These are phyloP conservation scores for Cheracebus regulus DNA, from an alignment of 2,797 vertebrate species.

Conservation along the genomic window DNA sequence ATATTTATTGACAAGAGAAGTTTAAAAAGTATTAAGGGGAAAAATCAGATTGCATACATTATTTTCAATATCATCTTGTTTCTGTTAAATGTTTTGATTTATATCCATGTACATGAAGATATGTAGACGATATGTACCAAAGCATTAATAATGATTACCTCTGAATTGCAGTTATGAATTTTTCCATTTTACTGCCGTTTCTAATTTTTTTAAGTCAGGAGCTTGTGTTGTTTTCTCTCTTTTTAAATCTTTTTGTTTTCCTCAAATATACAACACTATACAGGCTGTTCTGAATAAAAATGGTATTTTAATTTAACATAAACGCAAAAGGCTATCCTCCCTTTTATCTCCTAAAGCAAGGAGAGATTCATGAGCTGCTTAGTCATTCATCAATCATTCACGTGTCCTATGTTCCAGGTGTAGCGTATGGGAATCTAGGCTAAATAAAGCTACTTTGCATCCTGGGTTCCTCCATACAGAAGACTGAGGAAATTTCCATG, in stretches of 20 bases:
- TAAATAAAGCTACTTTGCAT: background rate
- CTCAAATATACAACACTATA: background rate
- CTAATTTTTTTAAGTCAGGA: conserved; percentile 27
- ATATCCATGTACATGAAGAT: background rate
- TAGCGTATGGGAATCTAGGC: background rate
- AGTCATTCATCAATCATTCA: conserved; percentile 40
- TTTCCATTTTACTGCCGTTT: conserved; percentile 5
- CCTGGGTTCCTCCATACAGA: background rate
- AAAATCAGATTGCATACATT: background rate
- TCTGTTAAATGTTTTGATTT: background rate
- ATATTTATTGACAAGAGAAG: conserved; percentile 11
- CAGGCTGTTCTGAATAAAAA: background rate
- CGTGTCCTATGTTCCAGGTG: conserved; percentile 15
- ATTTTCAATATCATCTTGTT: background rate
- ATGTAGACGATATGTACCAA: background rate
- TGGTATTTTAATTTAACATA: conserved; percentile 27
- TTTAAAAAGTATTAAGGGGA: background rate
- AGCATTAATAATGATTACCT: background rate
- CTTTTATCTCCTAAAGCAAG: background rate
- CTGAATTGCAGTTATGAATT: background rate
- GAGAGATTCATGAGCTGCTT: conserved; percentile 5
- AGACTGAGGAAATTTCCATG: conserved; percentile 27
- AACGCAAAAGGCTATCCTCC: background rate
- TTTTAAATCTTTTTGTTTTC: background rate
- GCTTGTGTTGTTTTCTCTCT: background rate